Percentiles rank a stretch among this genome's conserved stretches.
These are phyloP conservation scores for Heterotilapia buettikoferi DNA, from an alignment of 2,113 vertebrate genomes.

Conservation along the genomic window DNA sequence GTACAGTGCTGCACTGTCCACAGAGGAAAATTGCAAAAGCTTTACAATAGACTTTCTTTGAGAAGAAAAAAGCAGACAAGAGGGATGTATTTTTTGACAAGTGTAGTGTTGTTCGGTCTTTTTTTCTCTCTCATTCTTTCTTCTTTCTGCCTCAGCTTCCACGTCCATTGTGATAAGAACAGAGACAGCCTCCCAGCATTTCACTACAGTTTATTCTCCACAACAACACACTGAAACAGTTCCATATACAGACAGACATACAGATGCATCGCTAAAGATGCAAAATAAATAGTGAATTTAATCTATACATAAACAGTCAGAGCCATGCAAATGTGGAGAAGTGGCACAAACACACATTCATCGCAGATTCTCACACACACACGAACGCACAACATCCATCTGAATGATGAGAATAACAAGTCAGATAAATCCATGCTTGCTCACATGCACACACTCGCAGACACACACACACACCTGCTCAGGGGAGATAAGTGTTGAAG, in stretches of 20 bases:
- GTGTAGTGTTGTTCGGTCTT: background rate
- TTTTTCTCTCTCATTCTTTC: background rate
- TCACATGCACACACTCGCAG: background rate
- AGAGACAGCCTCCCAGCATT: background rate
- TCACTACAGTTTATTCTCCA: background rate
- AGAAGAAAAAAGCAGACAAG: background rate
- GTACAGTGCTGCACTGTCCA: background rate
- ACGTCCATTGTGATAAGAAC: background rate
- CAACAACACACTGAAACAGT: background rate
- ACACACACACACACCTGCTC: slow-evolving; percentile 45
- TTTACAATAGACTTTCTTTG: background rate
- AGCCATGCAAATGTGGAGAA: background rate
- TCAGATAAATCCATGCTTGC: slow-evolving; percentile 1
- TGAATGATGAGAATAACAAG: slow-evolving; percentile 14
- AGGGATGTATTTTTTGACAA: background rate
- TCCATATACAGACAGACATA: background rate
- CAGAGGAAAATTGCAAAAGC: background rate
- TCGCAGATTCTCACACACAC: background rate
- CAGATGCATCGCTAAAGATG: background rate
- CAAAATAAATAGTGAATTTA: background rate
- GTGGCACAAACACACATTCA: background rate
- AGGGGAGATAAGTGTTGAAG: slow-evolving; percentile 59
- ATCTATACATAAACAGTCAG: background rate
- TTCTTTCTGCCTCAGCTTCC: background rate
- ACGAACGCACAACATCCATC: background rate